A percentile compares a stretch with the other conserved stretches of the same genome.
These are phyloP conservation scores for Drosophila glabriapex DNA, from an alignment of 2,888 invertebrate genomes.

Conservation along the genomic window DNA sequence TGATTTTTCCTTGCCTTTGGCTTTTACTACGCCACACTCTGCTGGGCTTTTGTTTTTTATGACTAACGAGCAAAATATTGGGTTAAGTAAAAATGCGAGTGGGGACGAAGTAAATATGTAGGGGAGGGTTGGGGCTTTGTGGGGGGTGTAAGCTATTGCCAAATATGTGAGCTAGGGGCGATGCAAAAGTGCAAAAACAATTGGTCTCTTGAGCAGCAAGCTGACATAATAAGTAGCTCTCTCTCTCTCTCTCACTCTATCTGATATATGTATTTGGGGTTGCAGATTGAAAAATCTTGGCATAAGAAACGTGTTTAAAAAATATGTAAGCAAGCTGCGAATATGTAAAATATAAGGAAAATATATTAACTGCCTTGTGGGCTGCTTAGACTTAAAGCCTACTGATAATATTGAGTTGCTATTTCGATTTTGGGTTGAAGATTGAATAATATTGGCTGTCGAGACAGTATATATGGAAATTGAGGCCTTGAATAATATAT, in stretches of 20 bases:
- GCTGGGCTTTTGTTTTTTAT: constrained; percentile 73
- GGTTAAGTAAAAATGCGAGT: constrained; percentile 67
- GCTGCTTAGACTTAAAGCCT: background rate
- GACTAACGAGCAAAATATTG: constrained; percentile 81
- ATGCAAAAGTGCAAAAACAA: constrained; percentile 34
- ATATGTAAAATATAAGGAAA: background rate
- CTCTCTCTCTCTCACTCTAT: background rate
- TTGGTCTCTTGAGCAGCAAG: constrained; percentile 23
- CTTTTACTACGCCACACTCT: constrained; percentile 76
- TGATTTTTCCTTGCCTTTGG: constrained; percentile 79
- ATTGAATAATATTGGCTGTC: background rate
- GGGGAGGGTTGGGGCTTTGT: background rate
- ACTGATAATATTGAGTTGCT: background rate
- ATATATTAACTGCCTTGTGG: background rate
- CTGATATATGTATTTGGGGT: background rate
- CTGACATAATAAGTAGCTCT: constrained; percentile 44
- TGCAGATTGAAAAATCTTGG: constrained; percentile 1
- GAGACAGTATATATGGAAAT: background rate
- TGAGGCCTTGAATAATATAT: background rate
- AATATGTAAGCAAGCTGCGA: background rate
- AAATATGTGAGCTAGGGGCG: constrained; percentile 28
- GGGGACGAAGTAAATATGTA: constrained; percentile 14
- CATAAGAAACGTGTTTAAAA: background rate
- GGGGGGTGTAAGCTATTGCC: constrained; percentile 37
- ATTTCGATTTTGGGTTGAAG: background rate